Evolutionary conservation across 1,140 invertebrate species (phyloP).

Genomic region (silkworm (Bombyx mori)): DNA sequence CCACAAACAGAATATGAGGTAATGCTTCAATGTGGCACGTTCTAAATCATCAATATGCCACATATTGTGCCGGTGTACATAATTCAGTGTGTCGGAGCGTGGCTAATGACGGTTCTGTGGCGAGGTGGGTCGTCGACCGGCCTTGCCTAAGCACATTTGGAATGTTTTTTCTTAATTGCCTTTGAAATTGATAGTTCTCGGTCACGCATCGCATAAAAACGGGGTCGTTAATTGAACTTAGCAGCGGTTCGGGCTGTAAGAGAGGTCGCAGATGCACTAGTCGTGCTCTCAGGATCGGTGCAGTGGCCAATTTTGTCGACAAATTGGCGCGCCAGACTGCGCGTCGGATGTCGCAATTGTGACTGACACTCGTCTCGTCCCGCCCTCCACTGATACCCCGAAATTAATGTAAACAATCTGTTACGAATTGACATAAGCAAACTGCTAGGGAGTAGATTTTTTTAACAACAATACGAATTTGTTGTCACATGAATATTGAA

Average conservation of each 20-base stretch:
- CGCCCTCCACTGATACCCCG: constrained; percentile 28
- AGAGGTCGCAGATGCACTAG: constrained; percentile 33
- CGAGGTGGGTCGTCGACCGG: constrained; percentile 36
- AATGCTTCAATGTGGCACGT: constrained; percentile 37
- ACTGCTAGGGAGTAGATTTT: too few species aligned
- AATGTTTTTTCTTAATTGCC: constrained; percentile 44
- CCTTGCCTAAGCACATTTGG: constrained; percentile 35
- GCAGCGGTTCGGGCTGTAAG: constrained; percentile 21
- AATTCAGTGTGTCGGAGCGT: constrained; percentile 34
- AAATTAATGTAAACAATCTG: constrained; percentile 9
- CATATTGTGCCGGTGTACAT: constrained; percentile 21
- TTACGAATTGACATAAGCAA: constrained; percentile 1
- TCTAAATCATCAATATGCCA: constrained; percentile 10
- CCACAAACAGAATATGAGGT: constrained; percentile 38
- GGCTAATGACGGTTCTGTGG: constrained; percentile 28
- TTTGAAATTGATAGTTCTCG: constrained; percentile 34
- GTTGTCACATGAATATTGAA: too few species aligned
- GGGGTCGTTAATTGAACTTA: constrained; percentile 15
- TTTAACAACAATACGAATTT: too few species aligned
- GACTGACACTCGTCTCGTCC: constrained; percentile 17
- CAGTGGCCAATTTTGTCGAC: constrained; percentile 29
- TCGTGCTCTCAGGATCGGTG: constrained; percentile 27
- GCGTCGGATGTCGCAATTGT: constrained; percentile 54
- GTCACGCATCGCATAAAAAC: constrained; percentile 34
- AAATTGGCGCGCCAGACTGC: constrained; percentile 54